Conservation (phyloP, 2,113 vertebrate genomes). For the Circaetus cinerascens region DNA sequence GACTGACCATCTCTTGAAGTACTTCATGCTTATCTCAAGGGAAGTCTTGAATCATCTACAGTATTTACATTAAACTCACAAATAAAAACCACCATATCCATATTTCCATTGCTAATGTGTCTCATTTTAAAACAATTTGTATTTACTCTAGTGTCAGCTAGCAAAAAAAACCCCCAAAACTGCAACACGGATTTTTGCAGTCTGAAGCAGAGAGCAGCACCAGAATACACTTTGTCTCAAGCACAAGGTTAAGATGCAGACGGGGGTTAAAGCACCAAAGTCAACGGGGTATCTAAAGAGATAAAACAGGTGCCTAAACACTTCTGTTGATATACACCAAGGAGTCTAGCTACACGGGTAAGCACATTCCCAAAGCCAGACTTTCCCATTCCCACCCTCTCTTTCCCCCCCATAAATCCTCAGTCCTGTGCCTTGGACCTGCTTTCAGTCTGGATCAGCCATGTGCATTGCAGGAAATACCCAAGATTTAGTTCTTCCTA, state of each 20-base stretch:
- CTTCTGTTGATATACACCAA: not conserved
- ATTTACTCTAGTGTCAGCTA: not conserved
- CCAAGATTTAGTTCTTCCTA: not conserved
- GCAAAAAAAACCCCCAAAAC: not conserved
- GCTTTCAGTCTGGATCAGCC: not conserved
- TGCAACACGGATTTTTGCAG: not conserved
- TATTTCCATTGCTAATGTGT: not conserved
- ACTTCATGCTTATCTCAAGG: not conserved
- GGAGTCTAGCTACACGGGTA: not conserved
- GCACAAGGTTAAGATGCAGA: not conserved
- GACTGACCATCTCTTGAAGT: not conserved
- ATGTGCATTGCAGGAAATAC: not conserved
- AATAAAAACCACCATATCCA: not conserved
- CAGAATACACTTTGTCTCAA: not conserved
- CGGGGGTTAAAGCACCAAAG: not conserved
- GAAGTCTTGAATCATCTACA: not conserved
- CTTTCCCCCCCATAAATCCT: not conserved
- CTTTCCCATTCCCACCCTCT: not conserved
- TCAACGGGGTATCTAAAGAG: not conserved
- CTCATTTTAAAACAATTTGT: not conserved
- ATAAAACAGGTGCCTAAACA: not conserved
- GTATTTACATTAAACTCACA: not conserved
- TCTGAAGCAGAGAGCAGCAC: not conserved
- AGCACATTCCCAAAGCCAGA: not conserved
- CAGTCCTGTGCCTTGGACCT: not conserved